phyloP scores from a whole-genome alignment of 2,888 invertebrate genomes.

The Drosophila trichaetosa region DNA sequence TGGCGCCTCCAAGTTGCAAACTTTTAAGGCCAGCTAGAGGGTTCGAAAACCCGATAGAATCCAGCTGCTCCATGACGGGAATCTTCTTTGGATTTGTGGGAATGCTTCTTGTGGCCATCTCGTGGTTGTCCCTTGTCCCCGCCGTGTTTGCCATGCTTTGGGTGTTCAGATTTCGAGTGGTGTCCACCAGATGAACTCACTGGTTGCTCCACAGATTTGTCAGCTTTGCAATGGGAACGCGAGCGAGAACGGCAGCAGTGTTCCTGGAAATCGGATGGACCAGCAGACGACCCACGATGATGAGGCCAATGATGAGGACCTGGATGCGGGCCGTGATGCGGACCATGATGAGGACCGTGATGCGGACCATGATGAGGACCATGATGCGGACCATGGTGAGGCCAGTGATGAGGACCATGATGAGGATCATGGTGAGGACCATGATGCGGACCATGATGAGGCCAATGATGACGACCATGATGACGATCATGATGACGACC shows the following conservation, averaged over 20 bases:
- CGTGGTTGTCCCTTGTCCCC: conserved; percentile 3
- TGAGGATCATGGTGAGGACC: conserved; percentile 6
- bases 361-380: conserved; percentile 12
- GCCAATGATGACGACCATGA: not conserved
- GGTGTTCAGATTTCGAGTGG: conserved; percentile 2
- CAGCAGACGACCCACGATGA: conserved; percentile 4
- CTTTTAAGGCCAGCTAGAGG: not conserved
- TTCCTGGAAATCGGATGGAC: not conserved
- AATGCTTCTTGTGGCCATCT: conserved; percentile 8
- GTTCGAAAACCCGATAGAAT: not conserved
- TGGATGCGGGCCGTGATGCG: conserved; percentile 1
- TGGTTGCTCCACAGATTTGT: not conserved
- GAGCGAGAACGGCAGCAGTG: conserved; percentile 21
- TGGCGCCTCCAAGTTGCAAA: not conserved
- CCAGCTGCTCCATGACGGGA: not conserved
- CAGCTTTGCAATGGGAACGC: conserved; percentile 6
- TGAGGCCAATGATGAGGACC: conserved; percentile 4
- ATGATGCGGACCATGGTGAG: conserved; percentile 12
- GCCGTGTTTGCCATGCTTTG: conserved; percentile 15
- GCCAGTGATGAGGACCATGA: conserved; percentile 1
- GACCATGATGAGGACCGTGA: conserved; percentile 4
- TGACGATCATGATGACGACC: not conserved
- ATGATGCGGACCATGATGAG: conserved; percentile 2
- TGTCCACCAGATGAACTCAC: conserved; percentile 7
- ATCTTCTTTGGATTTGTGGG: not conserved